phyloP scores from a whole-genome alignment of 2,888 invertebrate species.

The Cataglyphis albicans region DNA sequence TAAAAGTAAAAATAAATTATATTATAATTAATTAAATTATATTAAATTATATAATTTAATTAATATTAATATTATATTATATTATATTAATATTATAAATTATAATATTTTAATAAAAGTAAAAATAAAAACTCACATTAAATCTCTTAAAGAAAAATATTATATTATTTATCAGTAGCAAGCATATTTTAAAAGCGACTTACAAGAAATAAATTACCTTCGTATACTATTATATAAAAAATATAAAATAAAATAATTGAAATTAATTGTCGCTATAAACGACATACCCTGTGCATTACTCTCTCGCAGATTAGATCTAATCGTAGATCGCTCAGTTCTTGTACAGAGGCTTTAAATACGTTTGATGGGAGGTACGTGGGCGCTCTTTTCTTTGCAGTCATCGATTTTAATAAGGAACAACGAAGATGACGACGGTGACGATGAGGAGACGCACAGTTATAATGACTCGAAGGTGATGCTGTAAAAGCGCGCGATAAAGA shows the following conservation, averaged over 20 bases:
- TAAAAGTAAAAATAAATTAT: no score
- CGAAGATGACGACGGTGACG: conserved; percentile 50
- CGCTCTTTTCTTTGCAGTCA: conserved; percentile 61
- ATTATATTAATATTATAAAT: no score
- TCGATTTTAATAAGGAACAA: conserved; percentile 75
- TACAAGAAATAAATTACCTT: not conserved
- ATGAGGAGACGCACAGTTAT: conserved; percentile 74
- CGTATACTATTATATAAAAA: not conserved
- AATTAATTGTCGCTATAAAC: not conserved
- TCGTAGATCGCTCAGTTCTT: conserved; percentile 19
- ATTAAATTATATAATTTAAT: no score
- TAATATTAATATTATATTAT: no score
- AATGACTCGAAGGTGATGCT: conserved; percentile 74
- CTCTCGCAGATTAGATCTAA: not conserved
- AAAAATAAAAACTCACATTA: not conserved
- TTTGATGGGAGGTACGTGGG: conserved; percentile 66
- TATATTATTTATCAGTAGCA: no score
- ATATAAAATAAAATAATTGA: not conserved
- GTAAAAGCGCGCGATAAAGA: conserved; percentile 77
- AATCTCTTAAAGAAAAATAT: not conserved
- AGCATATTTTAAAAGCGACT: not conserved
- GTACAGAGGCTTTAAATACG: conserved; percentile 59
- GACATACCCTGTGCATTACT: not conserved
- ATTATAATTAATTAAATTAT: no score
- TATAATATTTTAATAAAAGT: not conserved